Percentiles rank a stretch among this genome's conserved stretches.
Conservation (phyloP, 2,113 vertebrate genomes). For the Geococcyx californianus region DNA sequence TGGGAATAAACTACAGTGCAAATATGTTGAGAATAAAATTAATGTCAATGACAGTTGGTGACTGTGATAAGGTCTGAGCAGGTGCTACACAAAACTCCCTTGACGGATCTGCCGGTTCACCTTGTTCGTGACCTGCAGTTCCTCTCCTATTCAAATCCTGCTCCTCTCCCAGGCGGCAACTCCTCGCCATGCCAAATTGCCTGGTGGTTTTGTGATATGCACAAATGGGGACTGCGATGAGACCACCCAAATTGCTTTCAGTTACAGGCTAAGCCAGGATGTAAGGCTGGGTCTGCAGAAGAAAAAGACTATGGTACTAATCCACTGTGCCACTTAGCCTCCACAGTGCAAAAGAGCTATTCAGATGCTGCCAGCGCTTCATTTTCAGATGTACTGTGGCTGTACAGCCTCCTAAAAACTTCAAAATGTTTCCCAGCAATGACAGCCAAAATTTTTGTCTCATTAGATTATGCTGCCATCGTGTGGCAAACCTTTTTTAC, state of each 20-base stretch:
- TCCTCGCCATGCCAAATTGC: constrained; percentile 29
- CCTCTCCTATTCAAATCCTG: background rate
- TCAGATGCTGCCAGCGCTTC: constrained; percentile 20
- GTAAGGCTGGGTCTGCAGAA: constrained; percentile 6
- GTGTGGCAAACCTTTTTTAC: constrained; percentile 19
- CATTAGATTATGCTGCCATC: constrained; percentile 63
- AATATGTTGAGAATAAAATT: background rate
- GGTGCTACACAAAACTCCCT: background rate
- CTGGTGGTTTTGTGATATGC: constrained; percentile 57
- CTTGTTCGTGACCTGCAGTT: background rate
- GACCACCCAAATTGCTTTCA: constrained; percentile 76
- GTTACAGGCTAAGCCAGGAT: constrained; percentile 50
- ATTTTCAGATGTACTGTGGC: background rate
- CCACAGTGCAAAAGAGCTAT: constrained; percentile 37
- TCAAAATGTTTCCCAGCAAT: constrained; percentile 1
- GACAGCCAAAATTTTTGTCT: background rate
- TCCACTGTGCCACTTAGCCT: constrained; percentile 65
- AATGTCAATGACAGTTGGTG: background rate
- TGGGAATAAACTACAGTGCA: background rate
- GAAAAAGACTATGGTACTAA: constrained; percentile 51
- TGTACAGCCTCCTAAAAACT: background rate
- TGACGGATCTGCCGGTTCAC: background rate
- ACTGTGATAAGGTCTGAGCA: background rate
- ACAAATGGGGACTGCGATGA: constrained; percentile 49
- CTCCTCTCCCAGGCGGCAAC: constrained; percentile 31